phyloP scores from a whole-genome alignment of 2,888 invertebrate genomes.

The Protonemura montana region DNA sequence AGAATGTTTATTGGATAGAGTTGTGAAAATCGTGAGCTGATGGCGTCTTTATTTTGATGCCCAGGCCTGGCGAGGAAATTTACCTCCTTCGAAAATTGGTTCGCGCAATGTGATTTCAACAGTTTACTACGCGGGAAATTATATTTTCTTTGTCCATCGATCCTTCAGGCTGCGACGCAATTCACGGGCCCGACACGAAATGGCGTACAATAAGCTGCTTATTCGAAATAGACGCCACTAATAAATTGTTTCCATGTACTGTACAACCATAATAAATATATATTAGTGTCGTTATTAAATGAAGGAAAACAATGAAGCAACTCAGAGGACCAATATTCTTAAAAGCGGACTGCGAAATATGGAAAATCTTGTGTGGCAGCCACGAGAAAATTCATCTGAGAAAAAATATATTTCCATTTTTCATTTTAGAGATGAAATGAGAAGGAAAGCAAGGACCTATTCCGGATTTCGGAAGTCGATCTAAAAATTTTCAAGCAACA shows the following conservation, averaged over 20 bases:
- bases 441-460: no score
- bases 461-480: no score
- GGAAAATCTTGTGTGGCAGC: background rate
- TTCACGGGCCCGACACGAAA: background rate
- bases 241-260: background rate
- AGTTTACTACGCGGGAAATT: background rate
- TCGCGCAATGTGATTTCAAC: conserved; percentile 7
- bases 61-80: background rate
- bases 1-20: background rate
- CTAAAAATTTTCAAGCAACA: no score
- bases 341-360: background rate
- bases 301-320: background rate
- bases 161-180: background rate
- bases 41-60: background rate
- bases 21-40: background rate
- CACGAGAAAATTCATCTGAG: no score
- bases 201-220: background rate
- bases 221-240: background rate
- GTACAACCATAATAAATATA: background rate
- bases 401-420: no score
- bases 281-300: background rate
- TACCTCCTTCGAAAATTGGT: background rate
- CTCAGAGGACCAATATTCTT: background rate
- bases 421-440: no score
- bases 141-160: background rate